Evolutionary conservation across 2,888 invertebrate genomes (phyloP), one percentile per base, ranked within the genome.

Genomic region (Volucella inanis): DNA sequence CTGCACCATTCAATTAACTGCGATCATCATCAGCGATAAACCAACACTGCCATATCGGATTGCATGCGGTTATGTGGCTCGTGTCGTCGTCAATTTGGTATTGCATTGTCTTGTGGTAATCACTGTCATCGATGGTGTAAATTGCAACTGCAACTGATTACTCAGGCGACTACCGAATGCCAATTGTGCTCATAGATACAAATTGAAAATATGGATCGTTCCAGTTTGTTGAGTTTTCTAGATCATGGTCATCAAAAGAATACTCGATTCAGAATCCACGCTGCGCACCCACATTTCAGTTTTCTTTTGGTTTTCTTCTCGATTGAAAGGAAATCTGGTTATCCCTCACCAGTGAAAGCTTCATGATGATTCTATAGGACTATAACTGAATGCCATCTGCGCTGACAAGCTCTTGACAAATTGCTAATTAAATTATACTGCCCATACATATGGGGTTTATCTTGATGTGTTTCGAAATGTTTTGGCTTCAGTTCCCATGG

Each of bases 61-160:
- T 57, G 55, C 70, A 57, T 55, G 70, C 57, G 11, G 47, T n/a
- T 55, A 70, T 67, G 45, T 39, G 57, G 22, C 70, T 70, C 57
- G 70, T 57, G 55, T 64, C 39, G 49, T 49, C 47, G 49, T 49
- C 47, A 45, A 49, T 64, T 50, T 64, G 49, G 49, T 45, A 47
- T 76, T 18, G 43, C 70, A 65, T 47, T 62, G 57, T 70, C 68
- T 31, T 31, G 31, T 2, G 31, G 31, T 31, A 31, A 31, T 59
- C 65, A 65, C 59, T 70, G 47, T 43, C 50, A 49, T 55, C 64
- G 74, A 62, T 75, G 64, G 70, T 65, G 75, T 61, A 47, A 67
- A 68, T 74, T 68, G 74, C 67, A 57, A 52, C 74, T 50, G 39
- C 76, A 54, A 47, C 64, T 50, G 81, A 81, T 71, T 70, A 81